Conservation (phyloP, 2,113 vertebrate genomes). For the Numida meleagris region DNA sequence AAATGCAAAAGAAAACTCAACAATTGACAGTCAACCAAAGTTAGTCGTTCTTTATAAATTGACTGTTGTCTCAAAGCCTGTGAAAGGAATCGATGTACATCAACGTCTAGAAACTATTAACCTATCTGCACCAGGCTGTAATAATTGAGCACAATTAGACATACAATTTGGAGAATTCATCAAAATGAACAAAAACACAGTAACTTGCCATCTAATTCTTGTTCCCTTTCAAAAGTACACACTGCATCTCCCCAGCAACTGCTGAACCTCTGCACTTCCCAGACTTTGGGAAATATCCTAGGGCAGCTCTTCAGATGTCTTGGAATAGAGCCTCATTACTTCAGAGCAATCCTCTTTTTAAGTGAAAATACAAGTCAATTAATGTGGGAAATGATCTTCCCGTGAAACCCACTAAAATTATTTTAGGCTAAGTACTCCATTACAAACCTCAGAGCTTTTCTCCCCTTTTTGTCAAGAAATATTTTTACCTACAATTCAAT, state of each 20-base stretch:
- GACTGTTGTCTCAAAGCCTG: conserved; percentile 69
- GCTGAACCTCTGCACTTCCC: neutral
- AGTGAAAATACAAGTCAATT: rapidly evolving
- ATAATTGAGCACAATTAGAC: conserved; percentile 75
- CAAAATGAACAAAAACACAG: conserved; percentile 56
- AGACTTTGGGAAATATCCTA: neutral
- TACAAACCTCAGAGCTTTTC: neutral
- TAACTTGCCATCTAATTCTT: neutral
- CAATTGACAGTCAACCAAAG: conserved; percentile 61
- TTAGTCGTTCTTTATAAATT: conserved; percentile 59
- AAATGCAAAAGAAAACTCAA: neutral
- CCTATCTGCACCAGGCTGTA: conserved; percentile 58
- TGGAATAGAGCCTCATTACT: neutral
- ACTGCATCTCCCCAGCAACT: neutral
- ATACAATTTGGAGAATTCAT: conserved; percentile 48
- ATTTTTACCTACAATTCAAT: neutral
- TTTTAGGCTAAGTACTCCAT: rapidly evolving
- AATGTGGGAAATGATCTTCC: rapidly evolving
- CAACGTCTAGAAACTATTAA: conserved; percentile 64
- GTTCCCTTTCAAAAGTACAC: neutral
- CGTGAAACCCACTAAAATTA: rapidly evolving
- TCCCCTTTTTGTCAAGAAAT: neutral
- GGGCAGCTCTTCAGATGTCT: neutral
- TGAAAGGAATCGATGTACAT: conserved; percentile 70
- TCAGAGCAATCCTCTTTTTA: rapidly evolving